Conservation (phyloP, 1,140 invertebrate genomes). For the Riptortus pedestris region DNA sequence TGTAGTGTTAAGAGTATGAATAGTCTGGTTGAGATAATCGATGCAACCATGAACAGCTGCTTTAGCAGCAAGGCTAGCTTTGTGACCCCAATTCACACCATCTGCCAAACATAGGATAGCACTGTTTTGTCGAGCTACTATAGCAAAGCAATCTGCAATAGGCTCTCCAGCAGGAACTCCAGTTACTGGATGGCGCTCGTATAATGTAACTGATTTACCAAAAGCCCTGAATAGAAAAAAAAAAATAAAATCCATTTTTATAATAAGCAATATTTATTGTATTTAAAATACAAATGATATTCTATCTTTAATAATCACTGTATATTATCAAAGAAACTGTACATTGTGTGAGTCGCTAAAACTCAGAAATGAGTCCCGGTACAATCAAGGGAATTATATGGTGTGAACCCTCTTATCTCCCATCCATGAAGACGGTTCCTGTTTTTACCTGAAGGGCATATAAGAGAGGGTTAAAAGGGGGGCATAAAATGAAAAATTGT, state of each 20-base stretch:
- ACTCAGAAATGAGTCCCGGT: no score
- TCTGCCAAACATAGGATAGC: slow-evolving; percentile 76
- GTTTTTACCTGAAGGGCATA: no score
- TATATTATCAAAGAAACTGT: neutral
- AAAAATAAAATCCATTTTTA: neutral
- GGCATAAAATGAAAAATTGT: no score
- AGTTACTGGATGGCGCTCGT: slow-evolving; percentile 68
- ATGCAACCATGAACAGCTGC: slow-evolving; percentile 80
- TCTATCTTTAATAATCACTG: neutral
- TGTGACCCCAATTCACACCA: slow-evolving; percentile 90
- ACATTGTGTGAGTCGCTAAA: no score
- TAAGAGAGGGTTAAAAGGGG: no score
- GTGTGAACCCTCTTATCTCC: no score
- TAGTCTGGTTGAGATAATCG: slow-evolving; percentile 68
- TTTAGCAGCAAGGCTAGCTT: slow-evolving; percentile 74
- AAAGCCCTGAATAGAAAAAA: slow-evolving; percentile 38
- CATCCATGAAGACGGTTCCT: no score
- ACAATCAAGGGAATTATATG: no score
- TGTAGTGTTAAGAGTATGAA: slow-evolving; percentile 45
- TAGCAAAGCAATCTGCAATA: slow-evolving; percentile 81
- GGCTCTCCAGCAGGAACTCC: slow-evolving; percentile 70
- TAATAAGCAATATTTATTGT: neutral
- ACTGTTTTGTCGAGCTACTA: slow-evolving; percentile 67
- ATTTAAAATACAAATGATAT: neutral
- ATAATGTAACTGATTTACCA: slow-evolving; percentile 46